Base-by-base conservation (phyloP, 2,113 vertebrate genomes). In the Leptobrachium ailaonicum region DNA sequence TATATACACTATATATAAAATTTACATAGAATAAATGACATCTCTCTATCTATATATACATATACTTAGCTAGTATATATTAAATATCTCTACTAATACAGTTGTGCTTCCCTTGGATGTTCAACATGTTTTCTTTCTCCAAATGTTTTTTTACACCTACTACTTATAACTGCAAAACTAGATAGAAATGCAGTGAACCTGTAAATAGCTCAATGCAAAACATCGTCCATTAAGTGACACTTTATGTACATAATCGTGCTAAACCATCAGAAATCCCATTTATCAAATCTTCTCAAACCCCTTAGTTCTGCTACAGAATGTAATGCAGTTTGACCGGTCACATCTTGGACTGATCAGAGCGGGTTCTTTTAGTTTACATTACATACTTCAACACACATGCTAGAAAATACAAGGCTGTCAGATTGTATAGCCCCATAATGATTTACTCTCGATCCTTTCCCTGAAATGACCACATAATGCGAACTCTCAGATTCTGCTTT, bases 211-310 rank as follows among this genome's bases (percentile, higher is more conserved):
- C 8, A 44, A 63, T 20, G 41, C 70, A 69, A 10, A 9, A 14
- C 66, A 43, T 47, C 43, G 53, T 70, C 44, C 64, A 56, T 56
- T 42, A 64, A 7, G 70, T 80, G 71, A 80, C 71, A 73, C 44
- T 67, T 80, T 73, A 73, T 70, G 43, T 47, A 13, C 76, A 63
- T 50, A 58, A 80, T 80, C 71, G 66, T 67, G 45, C 47, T 41
- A 80, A 66, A 74, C 42, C 50, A 74, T 47, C 78, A 80, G 50
- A 67, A 74, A 80, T 73, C 71, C 71, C 73, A 80, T 81, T 81
- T 60, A 68, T 75, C 60, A 74, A 81, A 75, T 45, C 54, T 11
- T 41, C 64, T 20, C 53, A 66, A 66, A 43, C 62, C 40, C 53
- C 32, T 67, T 73, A 80, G 78, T 68, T 45, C 14, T 42, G 47